Evolutionary conservation across 2,797 vertebrate genomes (phyloP).

Genomic region (Novumbra hubbsi): DNA sequence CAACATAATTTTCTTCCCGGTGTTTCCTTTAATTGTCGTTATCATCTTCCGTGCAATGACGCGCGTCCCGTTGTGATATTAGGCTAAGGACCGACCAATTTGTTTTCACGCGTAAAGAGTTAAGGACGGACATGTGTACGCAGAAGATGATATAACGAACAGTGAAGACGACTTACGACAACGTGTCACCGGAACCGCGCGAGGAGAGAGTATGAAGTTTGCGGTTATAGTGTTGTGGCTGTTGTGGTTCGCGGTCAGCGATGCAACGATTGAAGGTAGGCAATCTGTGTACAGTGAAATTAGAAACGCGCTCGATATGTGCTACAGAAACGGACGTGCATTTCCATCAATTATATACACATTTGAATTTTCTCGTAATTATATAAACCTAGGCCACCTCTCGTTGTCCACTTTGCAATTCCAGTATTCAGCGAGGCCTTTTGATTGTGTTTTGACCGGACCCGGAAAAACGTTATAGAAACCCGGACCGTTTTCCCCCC

Average conservation of each 20-base stretch:
- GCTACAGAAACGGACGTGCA: not conserved
- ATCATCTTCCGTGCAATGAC: slow-evolving; percentile 7
- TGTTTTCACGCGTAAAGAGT: slow-evolving; percentile 5
- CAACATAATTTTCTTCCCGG: not conserved
- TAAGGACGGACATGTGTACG: slow-evolving; percentile 22
- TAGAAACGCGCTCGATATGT: not conserved
- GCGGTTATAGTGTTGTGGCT: slow-evolving; percentile 51
- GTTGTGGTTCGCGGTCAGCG: slow-evolving; percentile 41
- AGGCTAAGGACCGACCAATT: not conserved
- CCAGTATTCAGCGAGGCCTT: not conserved
- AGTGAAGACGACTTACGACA: slow-evolving; percentile 1
- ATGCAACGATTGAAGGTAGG: slow-evolving; percentile 57
- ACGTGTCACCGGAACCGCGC: slow-evolving; percentile 4
- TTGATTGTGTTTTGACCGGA: not conserved
- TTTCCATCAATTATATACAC: too few species aligned
- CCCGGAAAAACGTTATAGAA: not conserved
- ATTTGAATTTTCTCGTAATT: too few species aligned
- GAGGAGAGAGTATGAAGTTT: slow-evolving; percentile 61
- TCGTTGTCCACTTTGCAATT: not conserved
- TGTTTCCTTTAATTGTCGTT: slow-evolving; percentile 30
- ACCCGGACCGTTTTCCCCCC: not conserved
- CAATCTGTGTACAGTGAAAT: not conserved
- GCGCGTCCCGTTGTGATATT: slow-evolving; percentile 27
- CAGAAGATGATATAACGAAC: slow-evolving; percentile 28
- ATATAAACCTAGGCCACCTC: not conserved